Base-by-base conservation (phyloP, 2,888 invertebrate species). In the Megalurothrips usitatus region DNA sequence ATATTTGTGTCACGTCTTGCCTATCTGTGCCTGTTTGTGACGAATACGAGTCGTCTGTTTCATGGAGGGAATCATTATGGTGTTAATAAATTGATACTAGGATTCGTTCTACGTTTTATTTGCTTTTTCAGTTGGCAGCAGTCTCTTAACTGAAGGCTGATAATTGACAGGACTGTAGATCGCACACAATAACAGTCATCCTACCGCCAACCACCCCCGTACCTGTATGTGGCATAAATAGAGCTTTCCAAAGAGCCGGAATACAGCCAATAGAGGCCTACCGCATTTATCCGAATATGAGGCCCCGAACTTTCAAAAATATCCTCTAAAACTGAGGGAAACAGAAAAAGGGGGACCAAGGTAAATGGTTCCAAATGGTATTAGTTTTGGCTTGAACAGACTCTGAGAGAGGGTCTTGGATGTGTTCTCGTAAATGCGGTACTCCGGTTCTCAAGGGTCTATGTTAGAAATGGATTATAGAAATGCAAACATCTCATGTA, bases 81-180 rank as follows among this genome's bases (percentile, higher is more conserved):
- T 58, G 58, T 19, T 58, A 58, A 58, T 19, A 58, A 58, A 58
- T 19, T 58, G 6, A 11, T 6, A 75, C 68, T 8, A 9, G 26
- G 23, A 26, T 26, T 75, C 26, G 23, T 75, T 26, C 68, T 75
- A 75, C 26, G 10, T 75, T 75, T 75, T 75, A 26, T 75, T 75
- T 26, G 26, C 58, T 58, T 58, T 19, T 75, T 26, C 68, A 75
- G 68, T 75, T 75, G 19, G 26, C 23, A 75, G 23, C 68, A 75
- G 68, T 75, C 68, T 75, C 68, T 26, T 23, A 75, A 75, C 12
- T 75, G 68, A 75, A 75, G 68, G 68, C 68, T 75, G 68, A 75
- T 75, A 75, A 75, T 75, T 75, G 68, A 75, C 68, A 4, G 12
- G 23, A 75, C 68, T 75, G 68, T 23, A 1, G 23, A 23, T 75